Evolutionary conservation across 2,888 invertebrate species (phyloP).

Genomic region (Neoscelio sp.): DNA sequence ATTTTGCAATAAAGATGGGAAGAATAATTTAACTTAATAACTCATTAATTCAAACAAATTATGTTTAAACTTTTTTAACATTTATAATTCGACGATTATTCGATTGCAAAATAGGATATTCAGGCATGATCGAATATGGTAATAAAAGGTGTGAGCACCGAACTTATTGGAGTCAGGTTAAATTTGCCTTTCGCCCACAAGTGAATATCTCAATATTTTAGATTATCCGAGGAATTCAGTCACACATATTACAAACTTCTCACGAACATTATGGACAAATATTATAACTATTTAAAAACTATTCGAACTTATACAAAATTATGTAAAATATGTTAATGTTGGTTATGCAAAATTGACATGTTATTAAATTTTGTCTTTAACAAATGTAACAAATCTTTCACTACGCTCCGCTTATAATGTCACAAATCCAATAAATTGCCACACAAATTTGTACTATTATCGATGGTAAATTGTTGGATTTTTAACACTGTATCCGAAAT

Average conservation of each 20-base stretch:
- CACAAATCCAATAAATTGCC: too few species aligned
- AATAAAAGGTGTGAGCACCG: background rate
- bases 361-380: too few species aligned
- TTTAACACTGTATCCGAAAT: too few species aligned
- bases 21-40: too few species aligned
- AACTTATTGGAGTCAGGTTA: constrained; percentile 29
- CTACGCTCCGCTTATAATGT: too few species aligned
- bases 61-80: too few species aligned
- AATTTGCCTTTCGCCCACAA: constrained; percentile 24
- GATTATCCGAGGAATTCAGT: constrained; percentile 21
- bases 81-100: constrained; percentile 4
- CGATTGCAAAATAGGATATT: constrained; percentile 18
- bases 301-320: background rate
- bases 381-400: too few species aligned
- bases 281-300: background rate
- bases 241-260: constrained; percentile 17
- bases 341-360: background rate
- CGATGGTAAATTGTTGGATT: too few species aligned
- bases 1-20: too few species aligned
- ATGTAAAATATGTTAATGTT: background rate
- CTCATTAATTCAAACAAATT: too few species aligned
- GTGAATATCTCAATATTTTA: constrained; percentile 40
- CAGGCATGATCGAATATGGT: constrained; percentile 26
- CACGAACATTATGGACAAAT: constrained; percentile 10
- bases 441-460: too few species aligned